Evolutionary conservation across 1,140 invertebrate genomes (phyloP).

Genomic region (Piezodorus guildinii): DNA sequence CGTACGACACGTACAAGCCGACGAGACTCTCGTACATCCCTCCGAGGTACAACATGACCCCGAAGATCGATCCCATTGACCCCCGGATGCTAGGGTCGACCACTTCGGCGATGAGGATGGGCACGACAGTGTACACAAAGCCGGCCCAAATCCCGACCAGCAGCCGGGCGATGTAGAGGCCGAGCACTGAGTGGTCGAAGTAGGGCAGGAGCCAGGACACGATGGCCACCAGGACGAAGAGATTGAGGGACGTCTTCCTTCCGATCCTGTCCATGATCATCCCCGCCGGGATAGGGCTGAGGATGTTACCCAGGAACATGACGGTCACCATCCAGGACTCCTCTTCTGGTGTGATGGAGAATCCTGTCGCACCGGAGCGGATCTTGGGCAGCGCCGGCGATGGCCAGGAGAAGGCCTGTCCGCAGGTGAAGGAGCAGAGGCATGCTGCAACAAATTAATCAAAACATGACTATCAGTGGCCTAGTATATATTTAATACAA

Average conservation of each 20-base stretch:
- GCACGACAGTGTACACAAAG: constrained; percentile 57
- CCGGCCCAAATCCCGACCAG: constrained; percentile 52
- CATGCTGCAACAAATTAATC: neutral
- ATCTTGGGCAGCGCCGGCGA: constrained; percentile 19
- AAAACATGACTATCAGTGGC: too few species aligned
- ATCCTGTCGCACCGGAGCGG: constrained; percentile 5
- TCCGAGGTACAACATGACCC: constrained; percentile 62
- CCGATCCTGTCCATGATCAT: constrained; percentile 58
- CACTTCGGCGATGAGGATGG: constrained; percentile 49
- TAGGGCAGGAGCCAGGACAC: constrained; percentile 41
- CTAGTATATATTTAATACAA: too few species aligned
- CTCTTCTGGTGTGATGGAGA: constrained; percentile 8
- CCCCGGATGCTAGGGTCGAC: constrained; percentile 28
- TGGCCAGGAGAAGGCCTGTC: constrained; percentile 19
- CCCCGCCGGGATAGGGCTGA: constrained; percentile 29
- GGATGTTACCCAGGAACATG: constrained; percentile 25
- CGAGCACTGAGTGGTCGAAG: neutral
- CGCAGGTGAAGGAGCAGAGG: constrained; percentile 9
- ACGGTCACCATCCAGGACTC: constrained; percentile 23
- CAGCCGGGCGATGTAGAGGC: constrained; percentile 23
- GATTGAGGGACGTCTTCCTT: constrained; percentile 52
- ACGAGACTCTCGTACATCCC: constrained; percentile 60
- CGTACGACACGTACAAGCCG: constrained; percentile 59
- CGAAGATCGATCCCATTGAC: constrained; percentile 55
- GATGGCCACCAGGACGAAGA: constrained; percentile 44